phyloP scores from a whole-genome alignment of 2,113 vertebrate species.

The Narcine bancroftii region DNA sequence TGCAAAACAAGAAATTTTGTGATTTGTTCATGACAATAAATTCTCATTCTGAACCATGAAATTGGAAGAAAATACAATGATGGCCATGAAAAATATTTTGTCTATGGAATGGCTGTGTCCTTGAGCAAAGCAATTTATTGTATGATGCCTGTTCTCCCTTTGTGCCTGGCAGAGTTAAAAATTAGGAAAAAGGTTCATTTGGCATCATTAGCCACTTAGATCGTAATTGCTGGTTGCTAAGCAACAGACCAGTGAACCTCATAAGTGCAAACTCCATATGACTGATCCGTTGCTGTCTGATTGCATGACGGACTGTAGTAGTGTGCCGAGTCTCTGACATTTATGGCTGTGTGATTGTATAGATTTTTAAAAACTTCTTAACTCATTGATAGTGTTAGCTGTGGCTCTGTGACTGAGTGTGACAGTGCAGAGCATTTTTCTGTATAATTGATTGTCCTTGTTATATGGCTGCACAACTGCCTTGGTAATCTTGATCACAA shows the following conservation, averaged over 20 bases:
- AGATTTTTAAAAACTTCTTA: background rate
- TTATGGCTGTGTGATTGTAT: background rate
- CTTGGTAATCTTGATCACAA: background rate
- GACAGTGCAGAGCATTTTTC: background rate
- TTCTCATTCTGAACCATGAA: too few species aligned
- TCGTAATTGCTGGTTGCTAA: conserved; percentile 18
- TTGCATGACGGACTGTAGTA: background rate
- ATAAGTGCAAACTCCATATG: background rate
- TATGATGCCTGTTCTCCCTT: background rate
- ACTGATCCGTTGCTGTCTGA: background rate
- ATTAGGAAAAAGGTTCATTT: background rate
- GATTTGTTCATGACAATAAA: too few species aligned
- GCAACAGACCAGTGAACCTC: background rate
- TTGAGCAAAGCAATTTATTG: background rate
- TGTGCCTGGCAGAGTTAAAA: background rate
- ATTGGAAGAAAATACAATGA: background rate
- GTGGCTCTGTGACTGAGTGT: background rate
- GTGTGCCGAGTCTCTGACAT: background rate
- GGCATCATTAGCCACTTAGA: background rate
- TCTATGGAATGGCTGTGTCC: background rate
- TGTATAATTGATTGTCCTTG: background rate
- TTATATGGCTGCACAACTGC: background rate
- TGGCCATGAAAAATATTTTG: background rate
- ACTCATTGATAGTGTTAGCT: background rate
- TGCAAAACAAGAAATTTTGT: too few species aligned